These are phyloP conservation scores for Leucozona laternaria DNA, from an alignment of 2,888 invertebrate species.

Conservation along the genomic window DNA sequence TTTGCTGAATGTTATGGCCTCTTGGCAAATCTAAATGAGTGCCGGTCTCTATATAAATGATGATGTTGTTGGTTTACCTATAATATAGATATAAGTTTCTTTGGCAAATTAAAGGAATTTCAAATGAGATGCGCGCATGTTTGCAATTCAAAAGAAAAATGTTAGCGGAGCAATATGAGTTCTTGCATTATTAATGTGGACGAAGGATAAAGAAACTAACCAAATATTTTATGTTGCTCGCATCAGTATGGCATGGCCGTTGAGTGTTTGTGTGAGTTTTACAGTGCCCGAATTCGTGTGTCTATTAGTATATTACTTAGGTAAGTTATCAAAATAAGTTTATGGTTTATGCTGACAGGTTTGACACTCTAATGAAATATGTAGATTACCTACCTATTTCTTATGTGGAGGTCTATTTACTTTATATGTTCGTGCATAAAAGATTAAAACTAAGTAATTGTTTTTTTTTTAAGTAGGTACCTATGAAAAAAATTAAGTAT, in stretches of 20 bases:
- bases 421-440: neutral
- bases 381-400: neutral
- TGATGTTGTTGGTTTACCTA: no score
- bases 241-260: neutral
- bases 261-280: neutral
- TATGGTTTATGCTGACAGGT: neutral
- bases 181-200: slow-evolving; percentile 30
- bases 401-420: neutral
- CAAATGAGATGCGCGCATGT: slow-evolving; percentile 38
- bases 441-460: neutral
- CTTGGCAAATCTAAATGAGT: slow-evolving; percentile 27
- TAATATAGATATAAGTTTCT: neutral
- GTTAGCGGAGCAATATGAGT: slow-evolving; percentile 16
- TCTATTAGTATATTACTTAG: neutral
- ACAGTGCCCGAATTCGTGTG: neutral
- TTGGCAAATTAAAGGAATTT: slow-evolving; percentile 29
- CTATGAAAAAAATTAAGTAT: no score
- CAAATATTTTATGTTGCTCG: slow-evolving; percentile 26
- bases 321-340: slow-evolving; percentile 16
- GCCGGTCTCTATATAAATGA: neutral
- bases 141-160: slow-evolving; percentile 40
- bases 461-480: neutral
- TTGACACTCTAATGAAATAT: slow-evolving; percentile 9
- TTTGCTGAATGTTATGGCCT: slow-evolving; percentile 31
- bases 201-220: slow-evolving; percentile 24